Percentiles rank a stretch among this genome's conserved stretches.
Conservation (phyloP, 2,113 vertebrate species). For the Phodopus roborovskii region DNA sequence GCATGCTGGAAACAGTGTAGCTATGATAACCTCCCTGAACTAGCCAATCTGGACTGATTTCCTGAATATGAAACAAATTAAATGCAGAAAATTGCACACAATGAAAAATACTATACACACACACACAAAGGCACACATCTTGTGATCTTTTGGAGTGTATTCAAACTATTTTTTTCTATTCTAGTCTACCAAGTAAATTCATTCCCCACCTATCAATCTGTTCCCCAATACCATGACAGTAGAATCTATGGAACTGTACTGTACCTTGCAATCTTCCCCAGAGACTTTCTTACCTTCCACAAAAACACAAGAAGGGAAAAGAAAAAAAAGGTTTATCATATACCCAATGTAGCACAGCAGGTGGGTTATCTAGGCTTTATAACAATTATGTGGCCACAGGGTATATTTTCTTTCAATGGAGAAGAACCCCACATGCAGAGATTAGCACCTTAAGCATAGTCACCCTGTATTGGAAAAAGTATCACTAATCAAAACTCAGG, state of each 20-base stretch:
- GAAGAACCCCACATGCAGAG: not conserved
- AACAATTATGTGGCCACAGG: fast-evolving
- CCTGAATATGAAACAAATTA: not conserved
- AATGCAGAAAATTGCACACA: not conserved
- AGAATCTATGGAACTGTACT: not conserved
- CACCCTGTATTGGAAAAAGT: not conserved
- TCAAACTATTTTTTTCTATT: not conserved
- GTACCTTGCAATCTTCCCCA: not conserved
- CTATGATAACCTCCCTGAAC: not conserved
- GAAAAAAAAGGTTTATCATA: no score
- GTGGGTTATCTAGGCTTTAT: not conserved
- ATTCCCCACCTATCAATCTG: not conserved
- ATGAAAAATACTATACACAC: not conserved
- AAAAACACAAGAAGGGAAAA: not conserved
- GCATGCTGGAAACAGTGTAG: no score
- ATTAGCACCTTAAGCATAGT: not conserved
- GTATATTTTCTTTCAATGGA: not conserved
- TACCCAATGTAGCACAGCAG: fast-evolving
- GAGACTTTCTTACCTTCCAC: not conserved
- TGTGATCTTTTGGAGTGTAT: not conserved
- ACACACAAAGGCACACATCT: not conserved
- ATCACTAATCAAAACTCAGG: not conserved
- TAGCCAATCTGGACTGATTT: no score
- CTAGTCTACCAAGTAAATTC: not conserved
- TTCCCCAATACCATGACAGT: not conserved